These are phyloP conservation scores for Zoanthus solanderi DNA, from an alignment of 92 coral and sea anemone species.

Conservation along the genomic window DNA sequence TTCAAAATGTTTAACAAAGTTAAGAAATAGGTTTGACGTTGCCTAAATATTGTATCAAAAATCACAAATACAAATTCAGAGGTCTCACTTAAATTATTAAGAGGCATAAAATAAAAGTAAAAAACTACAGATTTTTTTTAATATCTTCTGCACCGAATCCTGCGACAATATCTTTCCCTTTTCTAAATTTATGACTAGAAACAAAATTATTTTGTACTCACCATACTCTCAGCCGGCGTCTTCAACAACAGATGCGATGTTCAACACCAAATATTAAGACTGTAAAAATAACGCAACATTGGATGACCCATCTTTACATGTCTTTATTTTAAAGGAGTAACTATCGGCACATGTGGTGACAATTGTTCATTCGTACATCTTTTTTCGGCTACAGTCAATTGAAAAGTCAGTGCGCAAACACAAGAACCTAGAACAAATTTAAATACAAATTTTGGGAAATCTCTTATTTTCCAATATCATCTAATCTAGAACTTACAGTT, in stretches of 20 bases:
- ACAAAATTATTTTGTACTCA: background rate
- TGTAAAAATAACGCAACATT: conserved; percentile 25
- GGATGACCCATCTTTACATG: conserved; percentile 26
- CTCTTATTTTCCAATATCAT: background rate
- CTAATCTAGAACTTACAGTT: conserved; percentile 40
- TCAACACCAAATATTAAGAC: conserved; percentile 9
- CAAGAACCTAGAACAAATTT: conserved; percentile 38
- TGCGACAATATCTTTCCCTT: no score
- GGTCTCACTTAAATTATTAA: background rate
- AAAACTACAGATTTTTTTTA: conserved; percentile 16
- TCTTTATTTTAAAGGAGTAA: conserved; percentile 33
- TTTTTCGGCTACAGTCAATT: conserved; percentile 17
- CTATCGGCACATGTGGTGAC: conserved; percentile 39
- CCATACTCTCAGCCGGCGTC: background rate
- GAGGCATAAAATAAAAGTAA: background rate
- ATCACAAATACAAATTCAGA: background rate
- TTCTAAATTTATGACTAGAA: no score
- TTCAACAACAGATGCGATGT: background rate
- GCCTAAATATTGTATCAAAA: background rate
- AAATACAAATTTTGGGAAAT: conserved; percentile 37
- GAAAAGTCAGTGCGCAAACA: background rate
- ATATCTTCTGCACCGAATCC: background rate
- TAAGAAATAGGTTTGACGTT: background rate
- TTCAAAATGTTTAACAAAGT: background rate
- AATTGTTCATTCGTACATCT: conserved; percentile 17